Evolutionary conservation across 2,797 vertebrate species (phyloP).

Genomic region (Pogoniulus pusillus): DNA sequence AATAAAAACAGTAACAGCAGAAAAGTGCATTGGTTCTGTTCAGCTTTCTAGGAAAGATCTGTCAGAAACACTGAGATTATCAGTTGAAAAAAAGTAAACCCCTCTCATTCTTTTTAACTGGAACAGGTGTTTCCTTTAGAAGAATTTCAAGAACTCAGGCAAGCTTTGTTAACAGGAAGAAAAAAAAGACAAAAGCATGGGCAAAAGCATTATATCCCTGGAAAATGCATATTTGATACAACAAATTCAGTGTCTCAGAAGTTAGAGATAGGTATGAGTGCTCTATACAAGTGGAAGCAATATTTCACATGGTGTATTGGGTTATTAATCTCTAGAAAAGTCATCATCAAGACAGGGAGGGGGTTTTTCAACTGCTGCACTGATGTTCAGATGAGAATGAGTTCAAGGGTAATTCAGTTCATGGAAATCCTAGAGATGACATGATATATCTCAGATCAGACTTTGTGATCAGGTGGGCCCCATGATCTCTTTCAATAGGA

Average conservation of each 20-base stretch:
- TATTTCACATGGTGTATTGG: background rate
- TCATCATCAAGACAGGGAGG: background rate
- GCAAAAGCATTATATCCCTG: background rate
- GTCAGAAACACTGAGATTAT: background rate
- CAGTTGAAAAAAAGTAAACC: background rate
- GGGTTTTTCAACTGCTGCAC: background rate
- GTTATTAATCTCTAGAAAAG: constrained; percentile 15
- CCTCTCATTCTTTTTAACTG: background rate
- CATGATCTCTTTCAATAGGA: background rate
- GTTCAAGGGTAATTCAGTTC: constrained; percentile 28
- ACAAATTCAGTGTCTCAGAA: background rate
- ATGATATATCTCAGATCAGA: background rate
- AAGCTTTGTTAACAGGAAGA: background rate
- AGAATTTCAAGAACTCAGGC: no score
- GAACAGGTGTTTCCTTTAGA: background rate
- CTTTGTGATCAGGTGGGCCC: background rate
- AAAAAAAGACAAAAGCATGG: no score
- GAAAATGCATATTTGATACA: background rate
- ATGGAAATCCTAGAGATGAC: constrained; percentile 9
- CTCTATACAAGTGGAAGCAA: background rate
- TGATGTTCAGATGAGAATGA: background rate
- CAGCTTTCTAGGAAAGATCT: background rate
- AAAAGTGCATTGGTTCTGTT: background rate
- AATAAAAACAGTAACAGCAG: background rate
- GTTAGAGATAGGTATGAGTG: background rate